Evolutionary conservation across 64 coral and sea anemone genomes (phyloP).

Genomic region (Dendrophyllia cribrosa): DNA sequence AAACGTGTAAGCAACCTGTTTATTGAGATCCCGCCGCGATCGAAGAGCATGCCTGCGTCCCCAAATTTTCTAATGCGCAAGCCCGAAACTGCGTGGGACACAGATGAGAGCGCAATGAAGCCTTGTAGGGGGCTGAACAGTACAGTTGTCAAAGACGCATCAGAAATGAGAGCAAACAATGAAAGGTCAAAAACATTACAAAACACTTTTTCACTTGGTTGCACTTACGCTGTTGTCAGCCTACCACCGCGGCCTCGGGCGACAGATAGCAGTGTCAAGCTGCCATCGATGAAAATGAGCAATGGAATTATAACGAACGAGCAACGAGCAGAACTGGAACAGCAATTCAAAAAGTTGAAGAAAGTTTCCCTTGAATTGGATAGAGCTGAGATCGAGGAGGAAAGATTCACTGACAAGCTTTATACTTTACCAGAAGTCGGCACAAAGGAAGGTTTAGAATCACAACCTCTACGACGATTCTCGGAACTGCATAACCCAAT

Average conservation of each 20-base stretch:
- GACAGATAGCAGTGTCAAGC: background rate
- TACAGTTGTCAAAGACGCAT: background rate
- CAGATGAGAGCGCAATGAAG: background rate
- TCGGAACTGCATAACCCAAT: background rate
- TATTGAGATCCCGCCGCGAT: background rate
- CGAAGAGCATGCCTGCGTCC: background rate
- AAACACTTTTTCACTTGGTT: slow-evolving; percentile 48
- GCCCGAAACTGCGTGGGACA: background rate
- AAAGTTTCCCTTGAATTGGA: slow-evolving; percentile 49
- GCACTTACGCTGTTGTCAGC: slow-evolving; percentile 59
- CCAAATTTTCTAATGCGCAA: slow-evolving; percentile 11
- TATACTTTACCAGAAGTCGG: background rate
- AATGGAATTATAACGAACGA: slow-evolving; percentile 11
- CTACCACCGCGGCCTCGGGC: slow-evolving; percentile 27
- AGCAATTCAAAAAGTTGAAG: slow-evolving; percentile 43
- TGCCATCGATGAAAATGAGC: background rate
- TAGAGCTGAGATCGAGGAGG: slow-evolving; percentile 19
- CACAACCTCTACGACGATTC: slow-evolving; percentile 1
- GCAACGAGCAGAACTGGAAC: background rate
- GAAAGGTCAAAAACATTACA: slow-evolving; percentile 58
- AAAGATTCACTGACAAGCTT: background rate
- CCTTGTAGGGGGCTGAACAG: background rate
- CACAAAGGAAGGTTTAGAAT: background rate
- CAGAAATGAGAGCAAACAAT: slow-evolving; percentile 27
- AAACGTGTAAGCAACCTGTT: background rate